A percentile compares a stretch with the other conserved stretches of the same genome.
Evolutionary conservation across 1,140 invertebrate species (phyloP).

Genomic region (Neocloeon triangulifer): DNA sequence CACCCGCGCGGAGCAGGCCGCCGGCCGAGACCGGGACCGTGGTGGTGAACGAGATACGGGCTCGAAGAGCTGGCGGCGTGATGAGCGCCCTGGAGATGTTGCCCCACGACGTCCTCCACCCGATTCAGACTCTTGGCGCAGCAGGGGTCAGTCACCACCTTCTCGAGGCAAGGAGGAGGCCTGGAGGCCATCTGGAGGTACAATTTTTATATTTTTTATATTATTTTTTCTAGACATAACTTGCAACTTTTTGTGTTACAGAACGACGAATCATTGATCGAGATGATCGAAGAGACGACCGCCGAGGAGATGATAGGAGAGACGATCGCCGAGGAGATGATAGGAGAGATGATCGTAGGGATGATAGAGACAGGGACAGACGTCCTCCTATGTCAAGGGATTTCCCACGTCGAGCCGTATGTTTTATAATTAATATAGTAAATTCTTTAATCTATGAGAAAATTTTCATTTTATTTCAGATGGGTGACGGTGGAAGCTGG

Average conservation of each 20-base stretch:
- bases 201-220: too few species aligned
- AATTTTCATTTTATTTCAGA: too few species aligned
- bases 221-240: background rate
- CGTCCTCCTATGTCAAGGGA: too few species aligned
- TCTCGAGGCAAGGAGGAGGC: conserved; percentile 10
- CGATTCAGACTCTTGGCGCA: too few species aligned
- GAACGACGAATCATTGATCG: conserved; percentile 9
- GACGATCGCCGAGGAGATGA: conserved; percentile 6
- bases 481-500: too few species aligned
- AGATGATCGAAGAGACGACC: conserved; percentile 6
- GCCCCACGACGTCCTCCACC: conserved; percentile 9
- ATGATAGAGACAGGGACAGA: too few species aligned
- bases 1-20: conserved; percentile 10
- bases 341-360: too few species aligned
- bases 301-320: conserved; percentile 9
- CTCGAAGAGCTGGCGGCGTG: conserved; percentile 9
- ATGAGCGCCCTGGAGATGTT: conserved; percentile 2
- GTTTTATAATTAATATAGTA: too few species aligned
- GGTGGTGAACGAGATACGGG: conserved; percentile 10
- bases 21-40: conserved; percentile 12
- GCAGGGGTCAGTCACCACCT: conserved; percentile 8
- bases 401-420: too few species aligned
- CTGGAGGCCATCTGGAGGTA: conserved; percentile 11
- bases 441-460: too few species aligned
- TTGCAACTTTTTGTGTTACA: conserved; percentile 5